Percentiles rank a stretch among this genome's conserved stretches.
These are phyloP conservation scores for Zeus faber DNA, from an alignment of 2,113 vertebrate species.

Conservation along the genomic window DNA sequence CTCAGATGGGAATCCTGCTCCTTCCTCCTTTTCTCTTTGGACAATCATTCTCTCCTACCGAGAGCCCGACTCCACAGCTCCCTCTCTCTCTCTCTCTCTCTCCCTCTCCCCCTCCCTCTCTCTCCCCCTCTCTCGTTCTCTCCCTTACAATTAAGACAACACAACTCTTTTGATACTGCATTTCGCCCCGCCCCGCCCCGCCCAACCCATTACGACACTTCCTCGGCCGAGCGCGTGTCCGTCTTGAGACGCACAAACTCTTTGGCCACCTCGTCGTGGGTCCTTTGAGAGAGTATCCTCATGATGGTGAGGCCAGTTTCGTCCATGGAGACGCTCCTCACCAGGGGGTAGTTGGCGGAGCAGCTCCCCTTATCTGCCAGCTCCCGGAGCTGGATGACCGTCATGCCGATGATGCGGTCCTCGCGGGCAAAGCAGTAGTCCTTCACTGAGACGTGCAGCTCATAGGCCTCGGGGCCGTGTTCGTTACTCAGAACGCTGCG, in stretches of 20 bases:
- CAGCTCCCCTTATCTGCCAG: constrained; percentile 82
- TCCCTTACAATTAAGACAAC: constrained; percentile 39
- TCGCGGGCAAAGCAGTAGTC: constrained; percentile 98
- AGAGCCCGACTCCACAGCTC: constrained; percentile 32
- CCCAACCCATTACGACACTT: constrained; percentile 71
- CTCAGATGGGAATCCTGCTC: constrained; percentile 7
- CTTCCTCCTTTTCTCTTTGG: constrained; percentile 50
- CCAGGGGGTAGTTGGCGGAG: constrained; percentile 83
- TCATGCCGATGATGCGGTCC: constrained; percentile 90
- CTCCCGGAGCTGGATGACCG: constrained; percentile 87
- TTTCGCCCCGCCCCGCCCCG: constrained; percentile 3
- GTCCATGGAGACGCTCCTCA: constrained; percentile 83
- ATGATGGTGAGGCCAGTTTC: constrained; percentile 95
- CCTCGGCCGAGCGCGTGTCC: constrained; percentile 86
- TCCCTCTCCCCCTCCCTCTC: neutral
- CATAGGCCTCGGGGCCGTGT: constrained; percentile 85
- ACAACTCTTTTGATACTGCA: constrained; percentile 53
- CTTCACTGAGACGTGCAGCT: constrained; percentile 93
- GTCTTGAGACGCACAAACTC: constrained; percentile 98
- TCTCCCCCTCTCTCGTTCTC: constrained; percentile 11
- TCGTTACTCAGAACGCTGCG: constrained; percentile 85
- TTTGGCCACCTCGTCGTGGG: constrained; percentile 92
- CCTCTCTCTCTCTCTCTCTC: neutral
- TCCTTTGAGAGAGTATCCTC: constrained; percentile 96
- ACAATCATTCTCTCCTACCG: constrained; percentile 41